Conservation (phyloP, 2,888 invertebrate genomes). For the Vandiemenella viatica region DNA sequence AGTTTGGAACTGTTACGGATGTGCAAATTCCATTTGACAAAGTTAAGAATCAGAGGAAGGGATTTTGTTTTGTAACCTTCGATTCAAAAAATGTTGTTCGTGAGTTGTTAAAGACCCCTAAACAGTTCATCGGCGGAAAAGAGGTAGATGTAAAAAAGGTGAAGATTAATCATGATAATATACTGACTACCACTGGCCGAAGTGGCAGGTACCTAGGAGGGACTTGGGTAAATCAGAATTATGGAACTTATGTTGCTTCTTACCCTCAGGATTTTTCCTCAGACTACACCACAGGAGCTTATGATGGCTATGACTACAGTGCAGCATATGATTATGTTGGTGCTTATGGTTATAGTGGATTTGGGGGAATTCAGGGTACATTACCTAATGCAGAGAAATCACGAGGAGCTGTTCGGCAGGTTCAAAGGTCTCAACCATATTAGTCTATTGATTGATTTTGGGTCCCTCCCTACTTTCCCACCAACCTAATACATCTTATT, state of each 20-base stretch:
- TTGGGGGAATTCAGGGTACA: conserved; percentile 22
- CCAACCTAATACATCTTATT: too few species aligned
- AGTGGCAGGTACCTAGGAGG: conserved; percentile 20
- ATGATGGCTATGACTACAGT: conserved; percentile 29
- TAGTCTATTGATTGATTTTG: too few species aligned
- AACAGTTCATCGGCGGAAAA: conserved; percentile 41
- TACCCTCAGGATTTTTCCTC: conserved; percentile 19
- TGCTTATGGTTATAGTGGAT: conserved; percentile 23
- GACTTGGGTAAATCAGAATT: conserved; percentile 17
- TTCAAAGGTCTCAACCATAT: conserved; percentile 31
- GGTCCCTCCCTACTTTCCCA: too few species aligned
- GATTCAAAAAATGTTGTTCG: conserved; percentile 43
- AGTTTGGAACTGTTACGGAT: conserved; percentile 43
- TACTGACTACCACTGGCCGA: conserved; percentile 18
- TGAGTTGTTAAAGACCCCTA: conserved; percentile 38
- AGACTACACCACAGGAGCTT: conserved; percentile 27
- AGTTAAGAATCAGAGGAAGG: conserved; percentile 43
- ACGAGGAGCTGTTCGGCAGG: conserved; percentile 28
- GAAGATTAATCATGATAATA: conserved; percentile 36
- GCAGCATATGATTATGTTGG: conserved; percentile 26
- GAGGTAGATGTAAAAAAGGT: conserved; percentile 40
- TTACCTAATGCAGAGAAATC: conserved; percentile 23
- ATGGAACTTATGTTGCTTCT: conserved; percentile 19
- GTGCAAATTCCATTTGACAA: conserved; percentile 51
- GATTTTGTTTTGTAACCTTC: conserved; percentile 51